phyloP scores from a whole-genome alignment of 2,797 vertebrate genomes.

The Cirrhinus mrigala region DNA sequence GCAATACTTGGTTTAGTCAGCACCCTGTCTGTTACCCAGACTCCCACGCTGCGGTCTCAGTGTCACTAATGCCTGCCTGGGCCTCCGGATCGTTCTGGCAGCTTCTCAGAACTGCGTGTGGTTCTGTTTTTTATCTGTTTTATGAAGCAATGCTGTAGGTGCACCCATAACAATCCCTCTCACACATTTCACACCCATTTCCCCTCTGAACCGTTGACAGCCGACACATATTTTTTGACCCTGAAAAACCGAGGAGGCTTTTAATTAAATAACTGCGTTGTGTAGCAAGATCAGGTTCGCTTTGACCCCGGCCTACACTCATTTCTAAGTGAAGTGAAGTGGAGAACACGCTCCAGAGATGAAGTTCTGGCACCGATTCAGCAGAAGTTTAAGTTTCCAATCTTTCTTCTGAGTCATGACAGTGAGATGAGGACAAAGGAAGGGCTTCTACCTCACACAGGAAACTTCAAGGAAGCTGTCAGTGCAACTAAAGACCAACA shows the following conservation, averaged over 20 bases:
- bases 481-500: neutral
- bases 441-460: conserved; percentile 18
- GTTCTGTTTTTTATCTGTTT: conserved; percentile 37
- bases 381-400: conserved; percentile 27
- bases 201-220: conserved; percentile 24
- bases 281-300: conserved; percentile 34
- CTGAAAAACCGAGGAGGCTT: conserved; percentile 22
- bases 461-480: conserved; percentile 25
- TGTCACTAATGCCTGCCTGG: conserved; percentile 41
- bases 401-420: conserved; percentile 35
- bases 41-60: conserved; percentile 30
- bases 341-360: conserved; percentile 18
- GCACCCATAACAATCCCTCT: conserved; percentile 37
- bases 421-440: conserved; percentile 34
- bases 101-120: conserved; percentile 39
- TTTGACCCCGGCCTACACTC: conserved; percentile 45
- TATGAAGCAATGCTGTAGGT: conserved; percentile 32
- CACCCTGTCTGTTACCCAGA: neutral
- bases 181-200: conserved; percentile 45
- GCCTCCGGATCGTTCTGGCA: conserved; percentile 28
- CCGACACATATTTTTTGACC: conserved; percentile 26
- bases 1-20: conserved; percentile 10
- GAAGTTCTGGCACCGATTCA: conserved; percentile 46
- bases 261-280: conserved; percentile 42
- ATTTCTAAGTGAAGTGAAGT: conserved; percentile 25